Evolutionary conservation across 2,113 vertebrate genomes (phyloP), one percentile per base, ranked within the genome.

Genomic region (Rhinopomastus cyanomelas): DNA sequence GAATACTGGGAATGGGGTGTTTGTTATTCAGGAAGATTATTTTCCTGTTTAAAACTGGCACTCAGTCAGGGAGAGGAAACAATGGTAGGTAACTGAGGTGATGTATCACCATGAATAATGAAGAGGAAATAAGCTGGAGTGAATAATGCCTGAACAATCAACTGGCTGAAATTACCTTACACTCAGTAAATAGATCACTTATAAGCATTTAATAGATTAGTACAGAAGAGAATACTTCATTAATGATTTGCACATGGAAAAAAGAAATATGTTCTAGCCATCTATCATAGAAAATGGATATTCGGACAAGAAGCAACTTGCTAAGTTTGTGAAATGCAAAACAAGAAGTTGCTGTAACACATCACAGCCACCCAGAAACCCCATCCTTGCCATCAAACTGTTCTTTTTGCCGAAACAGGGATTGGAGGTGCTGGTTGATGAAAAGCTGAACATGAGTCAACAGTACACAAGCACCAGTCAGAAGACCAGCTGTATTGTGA

Each of bases 21-120:
- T 81, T 66, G 19, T 66, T 91, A 67, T 39, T 44, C 32, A 36
- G 26, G 11, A 83, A 34, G 85, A 60, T 8, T 81, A 30, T 83
- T 89, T 82, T 89, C 37, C 34, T 61, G 29, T 44, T 80, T 83
- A 80, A 92, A 82, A 71, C 26, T 82, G 85, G 56, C n/a, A 36
- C 4, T 48, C 44, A 51, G 12, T 69, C n/a, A 60, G 29, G 12
- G 20, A 80, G 39, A 66, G 27, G 13, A 89, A 77, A 60, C 9
- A 59, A 68, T 29, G 15, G 26, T 22, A 80, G 49, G 56, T 83
- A 53, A 74, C 48, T 67, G 64, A 91, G 52, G 60, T 81, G 44
- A 67, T 85, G 56, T 71, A 87, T 94, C 72, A 80, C n/a, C 44
- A 60, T 46, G 75, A 91, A 83, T 64, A 91, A 89, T 36, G 23